Conservation (phyloP, 2,888 invertebrate species). For the Sialis lutaria region DNA sequence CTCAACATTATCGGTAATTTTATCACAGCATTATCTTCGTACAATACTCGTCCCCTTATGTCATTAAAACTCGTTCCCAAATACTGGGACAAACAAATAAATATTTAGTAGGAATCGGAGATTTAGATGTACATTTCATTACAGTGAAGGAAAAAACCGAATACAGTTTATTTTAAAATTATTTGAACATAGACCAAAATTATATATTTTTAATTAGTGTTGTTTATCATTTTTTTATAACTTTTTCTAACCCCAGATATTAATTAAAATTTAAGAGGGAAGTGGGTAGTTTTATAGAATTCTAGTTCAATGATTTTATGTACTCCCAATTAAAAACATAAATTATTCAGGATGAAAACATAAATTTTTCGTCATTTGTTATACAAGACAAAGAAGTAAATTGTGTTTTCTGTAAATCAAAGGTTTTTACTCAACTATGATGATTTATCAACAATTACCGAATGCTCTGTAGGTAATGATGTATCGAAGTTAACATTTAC, state of each 20-base stretch:
- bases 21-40: constrained; percentile 21
- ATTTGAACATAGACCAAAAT: background rate
- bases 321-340: no score
- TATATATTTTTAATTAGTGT: background rate
- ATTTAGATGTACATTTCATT: background rate
- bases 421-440: no score
- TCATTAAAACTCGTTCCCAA: constrained; percentile 20
- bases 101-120: background rate
- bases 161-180: background rate
- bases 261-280: no score
- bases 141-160: background rate
- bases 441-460: constrained; percentile 13
- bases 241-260: background rate
- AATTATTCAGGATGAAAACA: no score
- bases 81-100: constrained; percentile 16
- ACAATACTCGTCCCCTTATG: constrained; percentile 23
- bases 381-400: no score
- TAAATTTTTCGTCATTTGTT: no score
- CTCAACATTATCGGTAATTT: constrained; percentile 21
- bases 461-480: constrained; percentile 23
- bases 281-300: no score
- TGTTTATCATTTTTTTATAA: no score
- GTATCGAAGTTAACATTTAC: constrained; percentile 18
- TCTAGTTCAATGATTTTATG: no score
- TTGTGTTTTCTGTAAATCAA: no score